Percentiles rank a stretch among this genome's conserved stretches.
Evolutionary conservation across 2,797 vertebrate species (phyloP).

Genomic region (Sebastes paucispinis): DNA sequence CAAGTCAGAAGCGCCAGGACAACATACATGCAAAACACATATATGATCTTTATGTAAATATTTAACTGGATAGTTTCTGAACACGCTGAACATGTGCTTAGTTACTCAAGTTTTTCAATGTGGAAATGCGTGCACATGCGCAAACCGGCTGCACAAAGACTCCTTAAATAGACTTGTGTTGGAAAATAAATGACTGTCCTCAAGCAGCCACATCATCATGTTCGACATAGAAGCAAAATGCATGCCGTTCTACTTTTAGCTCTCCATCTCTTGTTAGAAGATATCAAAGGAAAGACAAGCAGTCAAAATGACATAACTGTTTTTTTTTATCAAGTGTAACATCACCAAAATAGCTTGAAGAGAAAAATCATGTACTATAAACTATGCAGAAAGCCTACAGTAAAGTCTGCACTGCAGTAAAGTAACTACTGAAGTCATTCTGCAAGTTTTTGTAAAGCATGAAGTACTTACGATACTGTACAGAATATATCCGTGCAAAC

Average conservation of each 20-base stretch:
- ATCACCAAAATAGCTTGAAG: neutral
- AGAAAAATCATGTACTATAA: neutral
- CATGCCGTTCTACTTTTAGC: conserved; percentile 24
- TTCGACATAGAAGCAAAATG: conserved; percentile 10
- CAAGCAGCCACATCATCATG: neutral
- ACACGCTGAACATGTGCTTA: neutral
- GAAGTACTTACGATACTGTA: neutral
- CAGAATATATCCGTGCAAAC: neutral
- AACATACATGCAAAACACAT: neutral
- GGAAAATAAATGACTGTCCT: conserved; percentile 25
- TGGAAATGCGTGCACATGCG: neutral
- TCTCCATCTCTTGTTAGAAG: neutral
- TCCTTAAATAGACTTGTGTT: neutral
- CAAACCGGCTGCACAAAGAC: neutral
- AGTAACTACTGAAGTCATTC: neutral
- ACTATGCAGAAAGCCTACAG: neutral
- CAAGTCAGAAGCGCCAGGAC: neutral
- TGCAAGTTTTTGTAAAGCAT: conserved; percentile 10
- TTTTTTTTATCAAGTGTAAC: neutral
- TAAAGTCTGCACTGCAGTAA: neutral
- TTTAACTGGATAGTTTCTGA: neutral
- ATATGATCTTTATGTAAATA: neutral
- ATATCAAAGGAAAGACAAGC: conserved; percentile 3
- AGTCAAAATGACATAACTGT: neutral
- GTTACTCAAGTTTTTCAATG: neutral